These are phyloP conservation scores for Seriola aureovittata DNA, from an alignment of 2,113 vertebrate species.

Conservation along the genomic window DNA sequence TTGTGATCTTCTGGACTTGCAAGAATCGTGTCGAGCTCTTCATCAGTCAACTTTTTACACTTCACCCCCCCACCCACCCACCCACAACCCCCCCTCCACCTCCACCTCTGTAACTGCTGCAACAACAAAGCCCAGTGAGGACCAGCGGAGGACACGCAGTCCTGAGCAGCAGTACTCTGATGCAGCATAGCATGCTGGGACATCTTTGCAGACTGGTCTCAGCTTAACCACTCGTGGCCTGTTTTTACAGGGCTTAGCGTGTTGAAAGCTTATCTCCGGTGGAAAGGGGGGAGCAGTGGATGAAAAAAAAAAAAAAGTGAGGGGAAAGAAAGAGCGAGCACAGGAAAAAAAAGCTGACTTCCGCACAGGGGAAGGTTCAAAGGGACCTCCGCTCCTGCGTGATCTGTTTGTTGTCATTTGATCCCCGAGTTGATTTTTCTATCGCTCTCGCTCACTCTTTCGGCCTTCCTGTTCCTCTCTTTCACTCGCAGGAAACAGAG, in stretches of 20 bases:
- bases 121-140: not conserved
- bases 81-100: too few relatives aligned
- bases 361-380: constrained; percentile 58
- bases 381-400: constrained; percentile 63
- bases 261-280: constrained; percentile 74
- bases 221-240: constrained; percentile 61
- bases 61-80: too few relatives aligned
- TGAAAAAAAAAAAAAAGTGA: constrained; percentile 34
- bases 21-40: too few relatives aligned
- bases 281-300: constrained; percentile 30
- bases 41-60: too few relatives aligned
- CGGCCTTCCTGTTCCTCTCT: constrained; percentile 58
- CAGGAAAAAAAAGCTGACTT: constrained; percentile 63
- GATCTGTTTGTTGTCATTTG: constrained; percentile 76
- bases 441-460: constrained; percentile 27
- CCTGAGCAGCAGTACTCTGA: not conserved
- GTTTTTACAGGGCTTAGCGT: constrained; percentile 71
- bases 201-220: constrained; percentile 57
- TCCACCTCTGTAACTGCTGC: not conserved
- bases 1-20: too few relatives aligned
- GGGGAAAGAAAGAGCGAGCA: constrained; percentile 34
- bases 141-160: not conserved
- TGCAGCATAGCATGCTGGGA: constrained; percentile 50
- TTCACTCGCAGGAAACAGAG: constrained; percentile 57
- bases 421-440: constrained; percentile 64